Conservation (phyloP, 1,140 invertebrate species). For the Trialeurodes vaporariorum region DNA sequence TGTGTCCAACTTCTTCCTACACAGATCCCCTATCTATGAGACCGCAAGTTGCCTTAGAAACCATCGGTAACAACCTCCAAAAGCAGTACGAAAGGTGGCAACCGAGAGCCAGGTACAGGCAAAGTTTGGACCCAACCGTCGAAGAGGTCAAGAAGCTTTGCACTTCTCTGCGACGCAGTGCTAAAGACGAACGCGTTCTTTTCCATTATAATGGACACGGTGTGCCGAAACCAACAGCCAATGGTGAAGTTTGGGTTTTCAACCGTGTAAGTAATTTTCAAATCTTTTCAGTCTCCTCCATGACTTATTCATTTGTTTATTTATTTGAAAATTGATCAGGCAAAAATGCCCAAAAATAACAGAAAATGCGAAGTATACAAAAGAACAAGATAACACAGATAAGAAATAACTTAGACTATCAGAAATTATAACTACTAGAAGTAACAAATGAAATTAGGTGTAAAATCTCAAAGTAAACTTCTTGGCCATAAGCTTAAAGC, state of each 20-base stretch:
- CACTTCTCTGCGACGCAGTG: slow-evolving; percentile 86
- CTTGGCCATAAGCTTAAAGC: too few relatives aligned
- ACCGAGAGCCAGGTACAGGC: slow-evolving; percentile 89
- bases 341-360: too few relatives aligned
- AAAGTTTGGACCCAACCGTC: slow-evolving; percentile 90
- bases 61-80: slow-evolving; percentile 82
- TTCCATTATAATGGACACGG: slow-evolving; percentile 99
- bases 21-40: slow-evolving; percentile 70
- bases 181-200: slow-evolving; percentile 95
- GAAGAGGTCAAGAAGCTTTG: slow-evolving; percentile 98
- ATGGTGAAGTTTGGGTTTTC: slow-evolving; percentile 99
- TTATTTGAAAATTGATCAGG: too few relatives aligned
- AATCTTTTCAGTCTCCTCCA: too few relatives aligned
- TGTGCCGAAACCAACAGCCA: slow-evolving; percentile 92
- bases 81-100: slow-evolving; percentile 98
- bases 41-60: slow-evolving; percentile 86
- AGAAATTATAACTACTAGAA: too few relatives aligned
- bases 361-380: too few relatives aligned
- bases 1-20: too few relatives aligned
- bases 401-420: too few relatives aligned
- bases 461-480: too few relatives aligned
- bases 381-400: too few relatives aligned
- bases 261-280: slow-evolving; percentile 70
- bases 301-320: too few relatives aligned
- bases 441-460: too few relatives aligned